Evolutionary conservation across 2,797 vertebrate genomes (phyloP).

Genomic region (Sphaeramia orbicularis): DNA sequence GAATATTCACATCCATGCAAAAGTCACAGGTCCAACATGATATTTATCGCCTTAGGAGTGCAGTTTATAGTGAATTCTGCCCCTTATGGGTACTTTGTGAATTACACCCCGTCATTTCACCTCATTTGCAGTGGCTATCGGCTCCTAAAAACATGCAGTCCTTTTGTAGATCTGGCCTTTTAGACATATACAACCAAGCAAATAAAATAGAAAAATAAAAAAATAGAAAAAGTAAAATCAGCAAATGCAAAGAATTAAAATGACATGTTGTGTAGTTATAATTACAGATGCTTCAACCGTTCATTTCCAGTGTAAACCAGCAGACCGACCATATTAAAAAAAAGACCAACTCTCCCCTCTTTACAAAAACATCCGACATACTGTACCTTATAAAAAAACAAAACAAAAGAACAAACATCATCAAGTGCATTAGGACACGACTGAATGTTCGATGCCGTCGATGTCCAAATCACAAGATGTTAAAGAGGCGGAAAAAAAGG

Average conservation of each 20-base stretch:
- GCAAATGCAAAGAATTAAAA: too few relatives aligned
- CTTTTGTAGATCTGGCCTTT: too few relatives aligned
- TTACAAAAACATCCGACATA: constrained; percentile 29
- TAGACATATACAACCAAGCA: too few relatives aligned
- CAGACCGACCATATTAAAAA: constrained; percentile 40
- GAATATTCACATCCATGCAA: too few relatives aligned
- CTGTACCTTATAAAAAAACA: constrained; percentile 63
- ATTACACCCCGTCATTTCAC: too few relatives aligned
- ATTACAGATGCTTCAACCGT: constrained; percentile 16
- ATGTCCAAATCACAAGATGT: constrained; percentile 64
- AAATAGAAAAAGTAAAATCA: neutral
- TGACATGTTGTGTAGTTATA: neutral
- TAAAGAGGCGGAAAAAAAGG: constrained; percentile 44
- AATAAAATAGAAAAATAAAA: too few relatives aligned
- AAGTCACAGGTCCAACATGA: too few relatives aligned
- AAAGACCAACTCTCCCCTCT: constrained; percentile 24
- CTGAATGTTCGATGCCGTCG: constrained; percentile 74
- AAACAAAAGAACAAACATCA: constrained; percentile 54
- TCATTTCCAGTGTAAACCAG: constrained; percentile 59
- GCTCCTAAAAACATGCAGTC: too few relatives aligned
- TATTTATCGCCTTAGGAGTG: too few relatives aligned
- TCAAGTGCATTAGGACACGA: constrained; percentile 79
- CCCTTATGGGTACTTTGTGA: too few relatives aligned
- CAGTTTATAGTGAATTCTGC: too few relatives aligned
- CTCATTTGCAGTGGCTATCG: too few relatives aligned